Evolutionary conservation across 2,888 invertebrate species (phyloP), one percentile per base, ranked within the genome.

Genomic region (Pyrochroa serraticornis): DNA sequence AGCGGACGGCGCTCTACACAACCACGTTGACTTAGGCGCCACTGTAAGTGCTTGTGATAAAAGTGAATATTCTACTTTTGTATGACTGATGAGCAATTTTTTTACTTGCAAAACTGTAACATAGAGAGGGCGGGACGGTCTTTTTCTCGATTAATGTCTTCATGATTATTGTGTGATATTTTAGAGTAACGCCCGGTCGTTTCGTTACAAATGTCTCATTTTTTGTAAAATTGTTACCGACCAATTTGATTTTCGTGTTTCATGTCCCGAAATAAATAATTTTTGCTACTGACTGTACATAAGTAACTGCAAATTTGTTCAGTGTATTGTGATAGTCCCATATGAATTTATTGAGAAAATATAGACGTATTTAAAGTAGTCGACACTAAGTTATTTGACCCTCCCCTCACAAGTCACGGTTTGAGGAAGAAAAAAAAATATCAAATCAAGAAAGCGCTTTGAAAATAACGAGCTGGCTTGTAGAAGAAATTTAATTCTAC

Each of bases 1-100:
- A 84, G 80, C 80, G 83, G 80, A 80, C 69, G 45, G 58, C 68
- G 37, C 70, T 76, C 53, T 85, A 71, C 50, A 66, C 69, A 56
- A 71, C 69, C 58, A 69, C 69, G 57, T 64, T 71, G 59, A 83
- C 75, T 59, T 73, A 66, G 62, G 45, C 22, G 41, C 22, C 22
- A 55, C 42, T 56, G 54, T 60, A 55, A 60, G 55, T 60, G 63
- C 62, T 69, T 69, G 69, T 69, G 69, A 69, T 69, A 69, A 63
- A 63, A 53, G 67, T 64, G 64, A 65, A 54, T 6, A 62, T 49
- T 63, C 64, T 69, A 68, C 58, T 70, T 71, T 70, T 71, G 63
- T 72, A 71, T 67, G 67, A 69, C 65, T 65, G 22, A 22, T 22
- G 60, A 65, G 60, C 60, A 36, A 60, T 64, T 70, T 72, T 70